Conservation (phyloP, 2,113 vertebrate species). For the Typhlomys cinereus region DNA sequence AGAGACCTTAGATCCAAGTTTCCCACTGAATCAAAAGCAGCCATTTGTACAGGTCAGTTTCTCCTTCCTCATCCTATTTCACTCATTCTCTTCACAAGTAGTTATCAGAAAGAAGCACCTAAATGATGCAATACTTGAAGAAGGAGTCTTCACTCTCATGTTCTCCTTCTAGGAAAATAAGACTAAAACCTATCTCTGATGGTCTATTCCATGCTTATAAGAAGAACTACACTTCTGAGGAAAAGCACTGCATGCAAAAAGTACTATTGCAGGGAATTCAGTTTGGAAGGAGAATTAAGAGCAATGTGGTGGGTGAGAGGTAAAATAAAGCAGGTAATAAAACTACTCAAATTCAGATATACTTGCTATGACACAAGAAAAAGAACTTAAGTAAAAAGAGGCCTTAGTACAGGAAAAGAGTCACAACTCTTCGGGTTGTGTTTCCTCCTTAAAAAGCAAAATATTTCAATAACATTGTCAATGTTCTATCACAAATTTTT, state of each 20-base stretch:
- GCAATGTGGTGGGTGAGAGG: not conserved
- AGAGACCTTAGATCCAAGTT: not conserved
- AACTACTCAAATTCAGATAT: not conserved
- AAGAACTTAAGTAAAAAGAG: not conserved
- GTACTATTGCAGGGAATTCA: not conserved
- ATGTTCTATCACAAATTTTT: not conserved
- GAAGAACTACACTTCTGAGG: not conserved
- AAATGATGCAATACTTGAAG: not conserved
- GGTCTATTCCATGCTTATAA: not conserved
- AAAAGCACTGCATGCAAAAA: not conserved
- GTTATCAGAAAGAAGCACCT: not conserved
- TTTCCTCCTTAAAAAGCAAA: slow-evolving; percentile 46
- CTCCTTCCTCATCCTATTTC: not conserved
- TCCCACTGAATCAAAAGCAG: not conserved
- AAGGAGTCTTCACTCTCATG: not conserved
- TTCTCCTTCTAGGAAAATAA: not conserved
- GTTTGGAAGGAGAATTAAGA: slow-evolving; percentile 17
- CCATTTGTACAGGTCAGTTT: not conserved
- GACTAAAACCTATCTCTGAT: not conserved
- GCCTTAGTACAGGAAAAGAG: not conserved
- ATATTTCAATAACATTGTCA: not conserved
- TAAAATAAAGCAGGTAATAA: not conserved
- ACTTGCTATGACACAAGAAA: not conserved
- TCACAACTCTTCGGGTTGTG: not conserved
- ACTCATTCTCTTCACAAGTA: not conserved